Conservation (phyloP, 2,113 vertebrate species). For the Jacana jacana region DNA sequence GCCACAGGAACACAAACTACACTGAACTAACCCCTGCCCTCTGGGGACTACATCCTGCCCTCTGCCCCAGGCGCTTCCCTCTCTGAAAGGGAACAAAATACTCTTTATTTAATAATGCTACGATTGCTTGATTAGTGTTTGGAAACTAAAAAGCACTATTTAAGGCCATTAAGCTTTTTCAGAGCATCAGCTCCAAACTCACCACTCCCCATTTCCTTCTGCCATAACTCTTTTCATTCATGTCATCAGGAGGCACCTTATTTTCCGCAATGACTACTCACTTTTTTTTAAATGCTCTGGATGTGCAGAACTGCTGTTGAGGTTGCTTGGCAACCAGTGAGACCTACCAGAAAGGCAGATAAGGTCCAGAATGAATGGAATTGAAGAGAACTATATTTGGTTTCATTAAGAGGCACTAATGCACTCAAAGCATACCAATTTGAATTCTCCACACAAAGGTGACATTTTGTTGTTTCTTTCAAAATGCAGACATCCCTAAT, state of each 20-base stretch:
- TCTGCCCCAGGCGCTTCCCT: not conserved
- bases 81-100: not conserved
- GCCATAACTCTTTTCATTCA: conserved; percentile 22
- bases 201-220: not conserved
- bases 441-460: not conserved
- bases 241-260: conserved; percentile 49
- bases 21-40: not conserved
- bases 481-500: not conserved
- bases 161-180: conserved; percentile 13
- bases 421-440: not conserved
- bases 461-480: not conserved
- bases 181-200: not conserved
- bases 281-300: not conserved
- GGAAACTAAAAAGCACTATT: not conserved
- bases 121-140: not conserved
- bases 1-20: not conserved
- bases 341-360: not conserved
- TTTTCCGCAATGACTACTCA: conserved; percentile 50
- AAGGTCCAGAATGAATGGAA: conserved; percentile 57
- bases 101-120: conserved; percentile 5
- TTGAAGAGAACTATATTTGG: conserved; percentile 20
- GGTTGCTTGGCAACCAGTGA: conserved; percentile 56
- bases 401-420: conserved; percentile 16
- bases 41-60: not conserved
- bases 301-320: conserved; percentile 48